A percentile compares a stretch with the other conserved stretches of the same genome.
These are phyloP conservation scores for Balaenoptera acutorostrata DNA, from an alignment of 2,113 vertebrate species.

Conservation along the genomic window DNA sequence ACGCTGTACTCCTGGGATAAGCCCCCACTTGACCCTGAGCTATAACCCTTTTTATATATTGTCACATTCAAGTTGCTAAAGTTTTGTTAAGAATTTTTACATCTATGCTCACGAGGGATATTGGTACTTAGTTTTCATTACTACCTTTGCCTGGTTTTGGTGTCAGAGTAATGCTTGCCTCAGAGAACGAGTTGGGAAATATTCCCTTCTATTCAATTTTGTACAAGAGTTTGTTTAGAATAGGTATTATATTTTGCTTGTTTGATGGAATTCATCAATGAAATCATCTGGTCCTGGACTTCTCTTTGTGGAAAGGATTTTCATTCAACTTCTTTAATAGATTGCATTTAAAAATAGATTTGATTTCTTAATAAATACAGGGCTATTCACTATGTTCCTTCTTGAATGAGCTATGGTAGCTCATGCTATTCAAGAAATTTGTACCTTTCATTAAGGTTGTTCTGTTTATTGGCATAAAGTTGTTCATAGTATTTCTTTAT, in stretches of 20 bases:
- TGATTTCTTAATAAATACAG: not conserved
- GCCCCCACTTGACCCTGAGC: not conserved
- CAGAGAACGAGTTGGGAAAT: not conserved
- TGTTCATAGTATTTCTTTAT: not conserved
- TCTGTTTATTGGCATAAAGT: not conserved
- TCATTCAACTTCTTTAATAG: not conserved
- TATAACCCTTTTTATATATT: not conserved
- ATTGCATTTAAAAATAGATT: not conserved
- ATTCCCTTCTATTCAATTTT: not conserved
- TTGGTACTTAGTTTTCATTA: not conserved
- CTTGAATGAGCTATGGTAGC: not conserved
- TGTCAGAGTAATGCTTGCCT: not conserved
- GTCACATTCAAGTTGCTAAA: not conserved
- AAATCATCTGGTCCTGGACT: not conserved
- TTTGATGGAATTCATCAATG: not conserved
- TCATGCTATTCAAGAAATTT: not conserved
- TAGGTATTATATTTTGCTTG: not conserved
- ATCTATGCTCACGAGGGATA: not conserved
- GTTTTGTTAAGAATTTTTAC: not conserved
- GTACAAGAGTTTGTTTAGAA: not conserved
- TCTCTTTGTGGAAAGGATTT: slow-evolving; percentile 6
- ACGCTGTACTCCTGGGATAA: not conserved
- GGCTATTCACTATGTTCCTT: not conserved
- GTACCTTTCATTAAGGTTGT: not conserved
- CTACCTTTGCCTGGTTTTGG: not conserved